Evolutionary conservation across 2,113 vertebrate species (phyloP).

Genomic region (Limnothrissa miodon): DNA sequence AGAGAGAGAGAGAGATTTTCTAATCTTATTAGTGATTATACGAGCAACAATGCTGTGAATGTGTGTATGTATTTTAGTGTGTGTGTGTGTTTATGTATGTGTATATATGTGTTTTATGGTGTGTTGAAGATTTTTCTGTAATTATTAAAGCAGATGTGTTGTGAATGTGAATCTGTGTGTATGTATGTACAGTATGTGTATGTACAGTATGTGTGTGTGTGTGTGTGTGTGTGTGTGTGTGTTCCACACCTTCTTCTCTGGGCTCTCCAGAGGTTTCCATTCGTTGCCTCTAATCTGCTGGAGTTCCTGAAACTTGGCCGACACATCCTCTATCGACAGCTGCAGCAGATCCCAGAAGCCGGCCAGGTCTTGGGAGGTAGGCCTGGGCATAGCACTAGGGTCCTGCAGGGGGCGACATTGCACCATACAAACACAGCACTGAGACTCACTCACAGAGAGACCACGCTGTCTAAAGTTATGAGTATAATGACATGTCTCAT

Average conservation of each 20-base stretch:
- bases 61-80: background rate
- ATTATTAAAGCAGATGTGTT: too few relatives aligned
- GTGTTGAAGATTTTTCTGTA: too few relatives aligned
- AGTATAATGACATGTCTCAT: too few relatives aligned
- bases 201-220: background rate
- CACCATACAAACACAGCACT: background rate
- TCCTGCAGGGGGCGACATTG: conserved; percentile 69
- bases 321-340: conserved; percentile 96
- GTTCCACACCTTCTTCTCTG: conserved; percentile 84
- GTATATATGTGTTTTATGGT: background rate
- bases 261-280: conserved; percentile 88
- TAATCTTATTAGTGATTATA: background rate
- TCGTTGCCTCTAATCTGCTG: conserved; percentile 92
- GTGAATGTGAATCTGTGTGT: too few relatives aligned
- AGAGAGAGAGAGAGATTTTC: too few relatives aligned
- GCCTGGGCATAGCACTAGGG: conserved; percentile 97
- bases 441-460: background rate
- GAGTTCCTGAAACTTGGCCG: conserved; percentile 97
- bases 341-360: conserved; percentile 99
- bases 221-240: background rate
- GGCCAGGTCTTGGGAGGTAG: conserved; percentile 96
- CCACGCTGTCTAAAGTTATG: too few relatives aligned
- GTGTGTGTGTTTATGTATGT: background rate
- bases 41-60: background rate
- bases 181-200: background rate